Evolutionary conservation across 2,888 invertebrate genomes (phyloP).

Genomic region (Euplagia quadripunctaria): DNA sequence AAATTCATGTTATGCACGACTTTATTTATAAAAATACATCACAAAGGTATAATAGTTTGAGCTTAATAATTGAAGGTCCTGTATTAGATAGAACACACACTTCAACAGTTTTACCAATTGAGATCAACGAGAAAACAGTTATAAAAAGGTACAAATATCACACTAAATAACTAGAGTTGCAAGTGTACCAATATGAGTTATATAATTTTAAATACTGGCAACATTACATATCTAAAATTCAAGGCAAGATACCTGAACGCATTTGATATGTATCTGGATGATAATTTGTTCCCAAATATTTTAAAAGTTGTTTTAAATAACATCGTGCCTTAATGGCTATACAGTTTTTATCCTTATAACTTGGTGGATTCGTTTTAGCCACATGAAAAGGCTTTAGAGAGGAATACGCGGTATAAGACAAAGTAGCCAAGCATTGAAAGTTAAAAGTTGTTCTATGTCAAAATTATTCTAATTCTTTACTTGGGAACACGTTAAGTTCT

Average conservation of each 20-base stretch:
- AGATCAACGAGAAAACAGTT: constrained; percentile 73
- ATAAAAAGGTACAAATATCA: constrained; percentile 57
- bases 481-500: not conserved
- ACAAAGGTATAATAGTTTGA: constrained; percentile 84
- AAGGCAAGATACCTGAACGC: not conserved
- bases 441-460: no score
- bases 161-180: constrained; percentile 56
- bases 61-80: constrained; percentile 84
- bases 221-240: constrained; percentile 14
- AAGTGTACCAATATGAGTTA: constrained; percentile 30
- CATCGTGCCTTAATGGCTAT: not conserved
- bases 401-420: not conserved
- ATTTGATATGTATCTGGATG: not conserved
- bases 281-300: not conserved
- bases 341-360: not conserved
- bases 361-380: not conserved
- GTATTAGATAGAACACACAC: constrained; percentile 84
- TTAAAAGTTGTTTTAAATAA: not conserved
- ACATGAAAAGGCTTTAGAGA: no score
- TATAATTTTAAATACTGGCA: constrained; percentile 29
- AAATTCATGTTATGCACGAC: constrained; percentile 53
- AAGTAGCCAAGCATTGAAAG: not conserved
- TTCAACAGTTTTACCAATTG: constrained; percentile 72
- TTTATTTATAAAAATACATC: constrained; percentile 86
- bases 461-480: not conserved